These are phyloP conservation scores for Spatulosminthurus flaviceps DNA, from an alignment of 2,888 invertebrate genomes.

Conservation along the genomic window DNA sequence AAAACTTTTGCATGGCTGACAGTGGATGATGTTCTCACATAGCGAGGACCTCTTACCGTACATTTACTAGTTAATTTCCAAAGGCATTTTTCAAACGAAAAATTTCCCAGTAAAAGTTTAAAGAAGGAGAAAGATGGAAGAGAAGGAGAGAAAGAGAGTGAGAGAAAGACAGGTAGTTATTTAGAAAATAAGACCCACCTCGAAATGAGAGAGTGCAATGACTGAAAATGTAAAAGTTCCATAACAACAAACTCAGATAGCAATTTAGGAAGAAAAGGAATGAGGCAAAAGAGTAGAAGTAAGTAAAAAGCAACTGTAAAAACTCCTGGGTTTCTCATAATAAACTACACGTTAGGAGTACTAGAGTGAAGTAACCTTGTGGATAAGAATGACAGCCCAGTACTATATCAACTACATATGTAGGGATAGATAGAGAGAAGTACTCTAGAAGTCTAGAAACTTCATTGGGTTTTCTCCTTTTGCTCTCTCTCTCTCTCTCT, in stretches of 20 bases:
- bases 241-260: constrained; percentile 26
- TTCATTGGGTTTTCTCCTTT: constrained; percentile 11
- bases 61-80: constrained; percentile 18
- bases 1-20: constrained; percentile 42
- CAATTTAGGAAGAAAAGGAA: constrained; percentile 27
- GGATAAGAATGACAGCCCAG: background rate
- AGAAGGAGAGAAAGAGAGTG: constrained; percentile 1
- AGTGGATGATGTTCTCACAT: constrained; percentile 35
- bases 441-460: background rate
- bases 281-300: background rate
- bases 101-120: constrained; percentile 24
- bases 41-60: background rate
- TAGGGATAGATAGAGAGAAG: background rate
- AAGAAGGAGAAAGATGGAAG: background rate
- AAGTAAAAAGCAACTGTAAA: constrained; percentile 10
- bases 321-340: constrained; percentile 6
- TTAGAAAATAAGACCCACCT: background rate
- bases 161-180: constrained; percentile 33
- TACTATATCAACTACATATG: background rate
- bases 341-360: background rate
- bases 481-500: constrained; percentile 18
- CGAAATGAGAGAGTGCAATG: constrained; percentile 2
- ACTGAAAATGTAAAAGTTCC: constrained; percentile 25
- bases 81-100: constrained; percentile 11
- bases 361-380: background rate